phyloP scores from a whole-genome alignment of 2,113 vertebrate species.

The Bolborhynchus lineola region DNA sequence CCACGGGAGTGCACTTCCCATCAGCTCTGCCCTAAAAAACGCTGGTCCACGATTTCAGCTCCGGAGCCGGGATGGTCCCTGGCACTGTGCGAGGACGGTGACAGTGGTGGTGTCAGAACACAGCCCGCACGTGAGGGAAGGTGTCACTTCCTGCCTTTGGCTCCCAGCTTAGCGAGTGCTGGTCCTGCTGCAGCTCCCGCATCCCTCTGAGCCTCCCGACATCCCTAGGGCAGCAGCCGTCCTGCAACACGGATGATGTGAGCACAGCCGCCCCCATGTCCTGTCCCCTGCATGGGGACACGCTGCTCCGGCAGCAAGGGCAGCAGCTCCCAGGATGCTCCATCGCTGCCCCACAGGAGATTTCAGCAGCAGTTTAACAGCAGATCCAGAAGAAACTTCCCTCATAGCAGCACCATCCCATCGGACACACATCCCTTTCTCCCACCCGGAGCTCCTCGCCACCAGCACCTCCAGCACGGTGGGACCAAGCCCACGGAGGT shows the following conservation, averaged over 20 bases:
- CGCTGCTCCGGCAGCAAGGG: background rate
- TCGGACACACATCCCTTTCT: accelerated
- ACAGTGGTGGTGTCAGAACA: background rate
- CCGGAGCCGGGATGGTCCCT: background rate
- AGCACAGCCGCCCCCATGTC: background rate
- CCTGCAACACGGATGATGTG: background rate
- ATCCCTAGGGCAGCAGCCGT: background rate
- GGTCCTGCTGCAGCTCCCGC: background rate
- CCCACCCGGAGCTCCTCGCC: background rate
- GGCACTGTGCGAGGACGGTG: background rate
- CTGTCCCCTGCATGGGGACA: background rate
- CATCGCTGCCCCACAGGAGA: accelerated
- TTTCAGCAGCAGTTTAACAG: background rate
- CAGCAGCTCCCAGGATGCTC: background rate
- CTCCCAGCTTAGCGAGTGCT: background rate
- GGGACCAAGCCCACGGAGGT: background rate
- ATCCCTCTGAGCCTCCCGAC: background rate
- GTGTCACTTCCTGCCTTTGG: background rate
- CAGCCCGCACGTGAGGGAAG: background rate
- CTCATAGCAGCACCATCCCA: background rate
- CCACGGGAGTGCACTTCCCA: background rate
- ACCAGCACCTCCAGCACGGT: background rate
- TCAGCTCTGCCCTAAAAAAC: background rate
- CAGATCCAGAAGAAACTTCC: background rate
- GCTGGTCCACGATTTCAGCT: background rate